These are phyloP conservation scores for Fistularia tabacaria DNA, from an alignment of 2,797 vertebrate genomes.

Conservation along the genomic window DNA sequence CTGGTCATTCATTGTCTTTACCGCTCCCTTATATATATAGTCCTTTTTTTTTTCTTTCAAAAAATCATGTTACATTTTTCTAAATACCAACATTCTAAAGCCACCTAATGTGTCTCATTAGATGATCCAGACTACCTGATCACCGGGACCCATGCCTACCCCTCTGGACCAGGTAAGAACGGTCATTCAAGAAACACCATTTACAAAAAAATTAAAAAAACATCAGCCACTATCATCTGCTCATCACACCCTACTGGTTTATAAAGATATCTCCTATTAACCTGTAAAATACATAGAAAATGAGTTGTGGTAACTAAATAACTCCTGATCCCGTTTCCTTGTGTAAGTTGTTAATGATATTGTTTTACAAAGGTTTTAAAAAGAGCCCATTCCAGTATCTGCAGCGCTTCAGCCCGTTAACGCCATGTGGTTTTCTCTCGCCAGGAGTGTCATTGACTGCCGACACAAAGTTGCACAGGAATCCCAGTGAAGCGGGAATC, in stretches of 20 bases:
- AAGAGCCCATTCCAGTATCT: no score
- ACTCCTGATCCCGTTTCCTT: no score
- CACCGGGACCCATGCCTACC: conserved; percentile 95
- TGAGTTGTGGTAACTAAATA: no score
- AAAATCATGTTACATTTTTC: not conserved
- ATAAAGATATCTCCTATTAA: no score
- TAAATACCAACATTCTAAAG: not conserved
- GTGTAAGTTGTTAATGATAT: no score
- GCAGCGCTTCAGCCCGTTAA: not conserved
- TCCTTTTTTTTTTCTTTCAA: no score
- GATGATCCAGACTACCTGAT: conserved; percentile 91
- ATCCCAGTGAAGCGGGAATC: conserved; percentile 90
- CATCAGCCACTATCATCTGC: not conserved
- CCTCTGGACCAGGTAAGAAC: conserved; percentile 87
- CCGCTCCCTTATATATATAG: no score
- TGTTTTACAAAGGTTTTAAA: no score
- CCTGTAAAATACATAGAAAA: no score
- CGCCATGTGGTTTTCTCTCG: not conserved
- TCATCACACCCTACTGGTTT: no score
- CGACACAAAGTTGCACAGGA: conserved; percentile 92
- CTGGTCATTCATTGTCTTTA: no score
- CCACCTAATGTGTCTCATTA: conserved; percentile 53
- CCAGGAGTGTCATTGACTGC: conserved; percentile 91
- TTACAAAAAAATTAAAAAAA: not conserved
- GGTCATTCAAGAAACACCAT: no score